Conservation (phyloP, 2,888 invertebrate species). For the Norana najaformis region DNA sequence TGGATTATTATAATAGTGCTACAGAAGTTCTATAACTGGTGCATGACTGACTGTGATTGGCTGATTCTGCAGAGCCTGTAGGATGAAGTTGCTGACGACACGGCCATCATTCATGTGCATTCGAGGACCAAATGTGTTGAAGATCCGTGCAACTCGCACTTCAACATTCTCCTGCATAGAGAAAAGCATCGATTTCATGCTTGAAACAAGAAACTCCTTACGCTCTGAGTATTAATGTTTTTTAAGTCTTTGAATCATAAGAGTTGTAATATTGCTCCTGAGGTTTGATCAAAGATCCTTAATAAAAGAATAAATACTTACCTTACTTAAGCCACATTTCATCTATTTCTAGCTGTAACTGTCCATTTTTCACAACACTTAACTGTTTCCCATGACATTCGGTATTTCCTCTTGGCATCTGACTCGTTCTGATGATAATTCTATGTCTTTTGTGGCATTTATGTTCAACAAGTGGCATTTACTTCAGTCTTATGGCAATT, state of each 20-base stretch:
- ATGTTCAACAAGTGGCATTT: neutral
- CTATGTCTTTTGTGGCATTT: neutral
- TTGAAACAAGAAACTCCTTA: neutral
- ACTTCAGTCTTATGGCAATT: neutral
- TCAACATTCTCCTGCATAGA: conserved; percentile 81
- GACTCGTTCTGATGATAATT: neutral
- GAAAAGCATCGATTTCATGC: neutral
- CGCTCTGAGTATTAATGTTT: neutral
- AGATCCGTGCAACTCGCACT: conserved; percentile 94
- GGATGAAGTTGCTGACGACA: conserved; percentile 96
- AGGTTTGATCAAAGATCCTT: neutral
- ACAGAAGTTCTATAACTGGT: neutral
- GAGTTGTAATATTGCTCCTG: neutral
- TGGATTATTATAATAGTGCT: neutral
- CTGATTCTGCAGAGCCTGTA: conserved; percentile 91
- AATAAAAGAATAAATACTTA: neutral
- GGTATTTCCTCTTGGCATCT: neutral
- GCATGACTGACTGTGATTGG: conserved; percentile 81
- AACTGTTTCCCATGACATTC: neutral
- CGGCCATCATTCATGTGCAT: conserved; percentile 99
- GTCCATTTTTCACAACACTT: neutral
- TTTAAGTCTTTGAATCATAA: no score
- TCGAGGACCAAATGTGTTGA: conserved; percentile 96
- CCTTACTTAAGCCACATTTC: neutral
- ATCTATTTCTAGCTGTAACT: neutral